These are phyloP conservation scores for Lottia gigantea DNA, from an alignment of 2,888 invertebrate species.

Conservation along the genomic window DNA sequence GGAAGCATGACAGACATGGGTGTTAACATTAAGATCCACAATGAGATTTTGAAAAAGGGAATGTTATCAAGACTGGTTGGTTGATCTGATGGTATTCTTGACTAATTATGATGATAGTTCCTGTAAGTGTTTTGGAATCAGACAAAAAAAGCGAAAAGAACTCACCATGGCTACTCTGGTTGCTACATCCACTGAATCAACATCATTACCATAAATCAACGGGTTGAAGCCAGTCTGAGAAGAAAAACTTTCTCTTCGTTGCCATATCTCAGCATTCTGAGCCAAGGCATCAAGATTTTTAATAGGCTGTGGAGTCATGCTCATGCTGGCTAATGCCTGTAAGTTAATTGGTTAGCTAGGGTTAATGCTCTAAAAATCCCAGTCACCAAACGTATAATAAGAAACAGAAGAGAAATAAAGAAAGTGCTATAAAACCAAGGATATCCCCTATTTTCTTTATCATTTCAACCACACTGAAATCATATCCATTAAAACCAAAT, in stretches of 20 bases:
- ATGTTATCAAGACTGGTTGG: too few relatives aligned
- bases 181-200: slow-evolving; percentile 98
- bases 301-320: slow-evolving; percentile 72
- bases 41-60: too few relatives aligned
- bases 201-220: slow-evolving; percentile 80
- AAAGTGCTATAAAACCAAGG: too few relatives aligned
- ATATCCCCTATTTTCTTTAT: too few relatives aligned
- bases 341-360: slow-evolving; percentile 25
- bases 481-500: too few relatives aligned
- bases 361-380: neutral
- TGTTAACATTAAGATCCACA: too few relatives aligned
- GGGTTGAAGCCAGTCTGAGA: slow-evolving; percentile 76
- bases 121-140: too few relatives aligned
- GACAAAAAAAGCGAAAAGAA: slow-evolving; percentile 14
- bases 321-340: slow-evolving; percentile 84
- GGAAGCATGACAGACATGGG: too few relatives aligned
- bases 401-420: neutral
- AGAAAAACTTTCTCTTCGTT: slow-evolving; percentile 60
- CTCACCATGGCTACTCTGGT: slow-evolving; percentile 95
- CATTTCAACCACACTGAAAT: too few relatives aligned
- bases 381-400: slow-evolving; percentile 1
- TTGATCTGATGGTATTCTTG: too few relatives aligned
- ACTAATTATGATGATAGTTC: too few relatives aligned
- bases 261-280: slow-evolving; percentile 64
- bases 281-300: slow-evolving; percentile 69